Evolutionary conservation across 2,797 vertebrate species (phyloP).

Genomic region (Philypnodon macrostomus): DNA sequence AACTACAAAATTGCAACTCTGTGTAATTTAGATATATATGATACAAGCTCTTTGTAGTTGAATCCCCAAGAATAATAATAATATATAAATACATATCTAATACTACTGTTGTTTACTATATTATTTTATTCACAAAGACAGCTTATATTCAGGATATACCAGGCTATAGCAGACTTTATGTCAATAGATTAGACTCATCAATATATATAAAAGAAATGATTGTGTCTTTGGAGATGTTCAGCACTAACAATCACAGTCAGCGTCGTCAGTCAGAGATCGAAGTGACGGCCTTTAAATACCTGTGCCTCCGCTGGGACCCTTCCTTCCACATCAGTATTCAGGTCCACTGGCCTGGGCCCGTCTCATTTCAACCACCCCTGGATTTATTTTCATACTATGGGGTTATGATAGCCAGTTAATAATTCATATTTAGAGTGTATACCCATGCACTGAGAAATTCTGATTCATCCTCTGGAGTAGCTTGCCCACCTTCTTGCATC

Average conservation of each 20-base stretch:
- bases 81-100: too few relatives aligned
- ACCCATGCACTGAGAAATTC: constrained; percentile 83
- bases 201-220: neutral
- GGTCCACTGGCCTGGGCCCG: constrained; percentile 59
- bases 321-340: constrained; percentile 74
- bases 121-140: neutral
- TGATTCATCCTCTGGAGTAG: constrained; percentile 83
- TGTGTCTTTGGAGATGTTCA: constrained; percentile 13
- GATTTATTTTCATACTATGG: constrained; percentile 84
- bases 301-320: constrained; percentile 55
- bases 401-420: constrained; percentile 82
- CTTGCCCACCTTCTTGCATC: constrained; percentile 78
- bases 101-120: neutral
- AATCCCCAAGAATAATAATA: too few relatives aligned
- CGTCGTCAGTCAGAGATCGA: constrained; percentile 41
- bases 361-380: constrained; percentile 69
- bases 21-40: too few relatives aligned
- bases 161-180: neutral
- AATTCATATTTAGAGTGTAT: constrained; percentile 85
- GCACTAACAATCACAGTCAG: constrained; percentile 20
- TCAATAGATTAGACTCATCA: constrained; percentile 2
- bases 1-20: too few relatives aligned
- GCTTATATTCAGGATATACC: neutral
- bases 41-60: too few relatives aligned
- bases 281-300: constrained; percentile 58